Percentiles rank a stretch among this genome's conserved stretches.
These are phyloP conservation scores for Pedionomus torquatus DNA, from an alignment of 2,113 vertebrate genomes.

Conservation along the genomic window DNA sequence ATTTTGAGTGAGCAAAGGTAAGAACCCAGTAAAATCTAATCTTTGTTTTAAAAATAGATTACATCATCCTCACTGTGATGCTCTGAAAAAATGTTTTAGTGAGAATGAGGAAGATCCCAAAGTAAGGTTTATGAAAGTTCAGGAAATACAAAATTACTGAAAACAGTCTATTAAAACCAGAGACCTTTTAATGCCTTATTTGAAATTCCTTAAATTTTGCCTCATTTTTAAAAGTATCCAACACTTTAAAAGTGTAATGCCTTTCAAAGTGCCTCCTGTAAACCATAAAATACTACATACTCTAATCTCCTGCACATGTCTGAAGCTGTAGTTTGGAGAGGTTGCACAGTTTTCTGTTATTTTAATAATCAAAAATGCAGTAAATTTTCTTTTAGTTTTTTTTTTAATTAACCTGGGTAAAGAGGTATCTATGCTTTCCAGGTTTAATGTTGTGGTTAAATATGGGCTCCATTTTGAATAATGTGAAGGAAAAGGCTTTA, in stretches of 20 bases:
- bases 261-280: background rate
- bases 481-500: background rate
- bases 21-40: background rate
- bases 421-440: background rate
- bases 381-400: background rate
- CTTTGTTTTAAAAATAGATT: background rate
- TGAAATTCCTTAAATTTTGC: background rate
- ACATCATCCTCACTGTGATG: background rate
- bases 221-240: background rate
- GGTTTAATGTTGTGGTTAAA: background rate
- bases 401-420: background rate
- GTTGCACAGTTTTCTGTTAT: background rate
- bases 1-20: background rate
- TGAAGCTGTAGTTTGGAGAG: background rate
- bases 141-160: background rate
- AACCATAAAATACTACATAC: background rate
- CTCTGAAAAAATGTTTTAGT: background rate
- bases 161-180: background rate
- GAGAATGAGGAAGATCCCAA: background rate
- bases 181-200: background rate
- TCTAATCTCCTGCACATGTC: background rate
- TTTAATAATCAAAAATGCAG: background rate
- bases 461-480: background rate
- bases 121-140: background rate
- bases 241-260: background rate